These are phyloP conservation scores for Hyles lineata DNA, from an alignment of 2,888 invertebrate genomes.

Conservation along the genomic window DNA sequence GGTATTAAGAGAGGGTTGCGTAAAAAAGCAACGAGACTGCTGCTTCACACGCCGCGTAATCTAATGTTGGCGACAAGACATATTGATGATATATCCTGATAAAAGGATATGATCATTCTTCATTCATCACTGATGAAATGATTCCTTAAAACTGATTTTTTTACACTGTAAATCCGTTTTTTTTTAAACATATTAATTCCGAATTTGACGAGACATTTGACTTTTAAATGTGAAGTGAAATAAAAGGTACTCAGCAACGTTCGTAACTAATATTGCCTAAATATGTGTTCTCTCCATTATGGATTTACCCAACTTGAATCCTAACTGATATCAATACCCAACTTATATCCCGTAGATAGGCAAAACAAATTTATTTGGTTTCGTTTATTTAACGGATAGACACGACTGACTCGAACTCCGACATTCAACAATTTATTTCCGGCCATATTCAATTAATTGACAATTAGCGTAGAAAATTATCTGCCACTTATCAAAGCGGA, in stretches of 20 bases:
- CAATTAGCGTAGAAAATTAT: not conserved
- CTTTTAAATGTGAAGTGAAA: too few relatives aligned
- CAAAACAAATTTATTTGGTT: not conserved
- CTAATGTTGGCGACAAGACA: too few relatives aligned
- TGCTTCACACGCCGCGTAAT: too few relatives aligned
- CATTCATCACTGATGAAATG: too few relatives aligned
- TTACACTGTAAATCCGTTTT: too few relatives aligned
- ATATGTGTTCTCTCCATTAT: not conserved
- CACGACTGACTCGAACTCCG: constrained; percentile 9
- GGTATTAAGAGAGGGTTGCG: not conserved
- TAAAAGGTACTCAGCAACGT: not conserved
- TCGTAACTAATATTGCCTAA: not conserved
- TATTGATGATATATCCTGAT: too few relatives aligned
- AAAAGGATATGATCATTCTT: too few relatives aligned
- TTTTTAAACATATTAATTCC: not conserved
- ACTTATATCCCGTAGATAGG: not conserved
- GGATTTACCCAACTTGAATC: not conserved
- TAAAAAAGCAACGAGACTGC: too few relatives aligned
- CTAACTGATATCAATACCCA: not conserved
- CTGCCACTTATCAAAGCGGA: not conserved
- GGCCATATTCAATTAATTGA: not conserved
- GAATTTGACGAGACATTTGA: not conserved
- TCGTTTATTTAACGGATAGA: not conserved
- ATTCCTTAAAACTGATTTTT: too few relatives aligned
- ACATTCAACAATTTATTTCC: not conserved